Conservation (phyloP, 2,113 vertebrate species). For the Perca fluviatilis region DNA sequence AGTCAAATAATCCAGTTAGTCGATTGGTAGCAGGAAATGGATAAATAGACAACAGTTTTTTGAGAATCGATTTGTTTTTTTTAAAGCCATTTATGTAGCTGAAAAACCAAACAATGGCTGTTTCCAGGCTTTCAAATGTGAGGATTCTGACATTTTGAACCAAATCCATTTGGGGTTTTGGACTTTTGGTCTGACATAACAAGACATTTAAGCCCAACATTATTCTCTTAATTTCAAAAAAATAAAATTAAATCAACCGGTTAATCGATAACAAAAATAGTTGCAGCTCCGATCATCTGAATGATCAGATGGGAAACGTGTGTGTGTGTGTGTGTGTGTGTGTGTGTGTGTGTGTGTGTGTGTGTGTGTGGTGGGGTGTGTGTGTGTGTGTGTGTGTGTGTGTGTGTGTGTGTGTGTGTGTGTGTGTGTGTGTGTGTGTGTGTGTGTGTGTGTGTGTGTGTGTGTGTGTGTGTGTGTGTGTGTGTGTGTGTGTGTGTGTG, state of each 20-base stretch:
- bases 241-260: not conserved
- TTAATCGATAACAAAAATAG: not conserved
- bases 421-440: too few species aligned
- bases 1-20: not conserved
- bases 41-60: too few species aligned
- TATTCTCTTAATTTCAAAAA: not conserved
- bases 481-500: too few species aligned
- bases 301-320: not conserved
- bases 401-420: too few species aligned
- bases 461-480: too few species aligned
- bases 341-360: too few species aligned
- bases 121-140: not conserved
- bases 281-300: not conserved
- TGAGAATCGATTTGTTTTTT: not conserved
- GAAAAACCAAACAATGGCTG: not conserved
- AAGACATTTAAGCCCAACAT: not conserved
- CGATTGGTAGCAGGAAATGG: too few species aligned
- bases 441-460: too few species aligned
- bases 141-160: not conserved
- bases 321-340: too few species aligned
- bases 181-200: not conserved
- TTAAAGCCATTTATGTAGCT: not conserved
- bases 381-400: too few species aligned
- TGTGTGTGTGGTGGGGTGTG: too few species aligned
- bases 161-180: not conserved